Percentiles rank a stretch among this genome's conserved stretches.
These are phyloP conservation scores for Loris lydekkerianus DNA, from an alignment of 2,797 vertebrate species.

Conservation along the genomic window DNA sequence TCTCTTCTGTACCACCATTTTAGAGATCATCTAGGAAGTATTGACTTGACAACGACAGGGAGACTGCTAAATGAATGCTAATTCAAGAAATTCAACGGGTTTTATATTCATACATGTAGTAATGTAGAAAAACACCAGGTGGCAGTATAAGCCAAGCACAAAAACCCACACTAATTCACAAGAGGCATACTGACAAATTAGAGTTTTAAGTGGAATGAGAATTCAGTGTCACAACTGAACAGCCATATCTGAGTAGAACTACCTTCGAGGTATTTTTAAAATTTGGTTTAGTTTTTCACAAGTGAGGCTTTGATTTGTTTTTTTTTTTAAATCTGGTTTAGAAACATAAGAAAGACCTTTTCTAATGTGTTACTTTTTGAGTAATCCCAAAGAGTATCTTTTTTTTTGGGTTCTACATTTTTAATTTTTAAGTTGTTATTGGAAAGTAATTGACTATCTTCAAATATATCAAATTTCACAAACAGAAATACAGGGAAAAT, in stretches of 20 bases:
- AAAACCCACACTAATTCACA: neutral
- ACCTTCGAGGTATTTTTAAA: neutral
- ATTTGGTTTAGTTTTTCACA: neutral
- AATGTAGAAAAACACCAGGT: conserved; percentile 22
- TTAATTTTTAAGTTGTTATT: conserved; percentile 28
- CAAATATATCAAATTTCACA: neutral
- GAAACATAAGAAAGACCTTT: neutral
- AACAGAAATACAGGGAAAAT: neutral
- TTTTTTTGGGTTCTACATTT: neutral
- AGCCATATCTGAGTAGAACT: neutral
- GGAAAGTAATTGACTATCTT: conserved; percentile 9
- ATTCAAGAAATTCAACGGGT: neutral
- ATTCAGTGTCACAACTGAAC: neutral
- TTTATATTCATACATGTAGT: neutral
- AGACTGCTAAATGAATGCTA: conserved; percentile 12
- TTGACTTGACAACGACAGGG: neutral
- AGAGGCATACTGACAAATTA: neutral
- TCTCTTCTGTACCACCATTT: neutral
- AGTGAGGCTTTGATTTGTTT: neutral
- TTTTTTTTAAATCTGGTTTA: neutral
- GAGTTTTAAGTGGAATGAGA: conserved; percentile 30
- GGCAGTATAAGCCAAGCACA: conserved; percentile 72
- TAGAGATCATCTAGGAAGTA: neutral
- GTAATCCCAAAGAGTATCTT: neutral
- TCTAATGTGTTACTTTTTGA: neutral